Evolutionary conservation across 2,797 vertebrate species (phyloP).

Genomic region (Aulostomus chinensis): DNA sequence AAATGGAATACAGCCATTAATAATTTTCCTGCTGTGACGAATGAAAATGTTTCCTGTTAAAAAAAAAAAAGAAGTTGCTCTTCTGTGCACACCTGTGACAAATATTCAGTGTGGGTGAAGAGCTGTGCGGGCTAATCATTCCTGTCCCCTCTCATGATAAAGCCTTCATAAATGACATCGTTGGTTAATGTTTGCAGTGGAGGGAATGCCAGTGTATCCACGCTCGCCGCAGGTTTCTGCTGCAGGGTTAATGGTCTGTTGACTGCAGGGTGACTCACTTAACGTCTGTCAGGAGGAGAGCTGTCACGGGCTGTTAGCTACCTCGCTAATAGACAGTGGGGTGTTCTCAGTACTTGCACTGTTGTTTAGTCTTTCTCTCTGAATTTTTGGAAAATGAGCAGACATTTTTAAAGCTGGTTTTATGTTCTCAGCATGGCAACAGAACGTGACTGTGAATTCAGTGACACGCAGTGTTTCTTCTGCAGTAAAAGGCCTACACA

Average conservation of each 20-base stretch:
- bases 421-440: too few relatives aligned
- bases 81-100: neutral
- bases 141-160: neutral
- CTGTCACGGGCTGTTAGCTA: constrained; percentile 9
- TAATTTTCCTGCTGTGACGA: constrained; percentile 6
- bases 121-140: constrained; percentile 2
- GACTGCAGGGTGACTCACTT: constrained; percentile 5
- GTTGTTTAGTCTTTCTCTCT: neutral
- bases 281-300: constrained; percentile 1
- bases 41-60: neutral
- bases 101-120: neutral
- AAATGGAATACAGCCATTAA: constrained; percentile 3
- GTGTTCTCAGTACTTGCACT: neutral
- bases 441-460: too few relatives aligned
- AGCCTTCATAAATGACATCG: constrained; percentile 9
- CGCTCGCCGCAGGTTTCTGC: constrained; percentile 3
- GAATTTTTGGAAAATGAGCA: too few relatives aligned
- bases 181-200: constrained; percentile 42
- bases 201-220: neutral
- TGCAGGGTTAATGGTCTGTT: constrained; percentile 1
- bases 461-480: too few relatives aligned
- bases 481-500: too few relatives aligned
- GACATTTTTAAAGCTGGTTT: too few relatives aligned
- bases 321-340: neutral
- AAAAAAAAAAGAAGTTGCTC: too few relatives aligned